Evolutionary conservation across 1,140 invertebrate genomes (phyloP).

Genomic region (Archivesica marissinica): DNA sequence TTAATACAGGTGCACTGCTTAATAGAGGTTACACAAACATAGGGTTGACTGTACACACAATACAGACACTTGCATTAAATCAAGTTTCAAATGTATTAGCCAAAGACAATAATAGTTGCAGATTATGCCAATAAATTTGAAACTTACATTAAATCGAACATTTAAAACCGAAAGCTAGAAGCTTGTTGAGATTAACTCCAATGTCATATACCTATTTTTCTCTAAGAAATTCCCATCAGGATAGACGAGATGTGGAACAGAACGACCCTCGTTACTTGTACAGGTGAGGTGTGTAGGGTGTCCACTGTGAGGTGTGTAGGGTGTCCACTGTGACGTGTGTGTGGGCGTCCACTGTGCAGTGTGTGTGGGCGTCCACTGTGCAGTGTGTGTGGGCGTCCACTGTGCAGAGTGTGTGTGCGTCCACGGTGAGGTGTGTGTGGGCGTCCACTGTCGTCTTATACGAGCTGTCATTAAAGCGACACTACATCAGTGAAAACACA

Average conservation of each 20-base stretch:
- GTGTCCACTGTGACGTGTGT: not conserved
- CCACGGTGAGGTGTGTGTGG: not conserved
- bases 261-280: not conserved
- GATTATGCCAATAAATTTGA: not conserved
- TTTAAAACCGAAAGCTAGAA: not conserved
- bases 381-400: not conserved
- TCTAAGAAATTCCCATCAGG: slow-evolving; percentile 1
- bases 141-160: not conserved
- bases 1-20: no score
- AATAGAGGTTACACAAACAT: no score
- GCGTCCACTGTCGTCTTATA: not conserved
- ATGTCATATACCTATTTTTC: not conserved
- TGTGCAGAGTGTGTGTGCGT: not conserved
- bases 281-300: not conserved
- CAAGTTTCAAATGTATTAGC: no score
- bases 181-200: not conserved
- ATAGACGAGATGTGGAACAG: not conserved
- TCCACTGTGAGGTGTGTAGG: not conserved
- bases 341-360: not conserved
- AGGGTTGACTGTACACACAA: no score
- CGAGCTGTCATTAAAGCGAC: not conserved
- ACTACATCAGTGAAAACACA: not conserved
- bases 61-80: no score
- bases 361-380: not conserved
- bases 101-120: not conserved